Evolutionary conservation across 2,888 invertebrate species (phyloP).

Genomic region (Antheraea yamamai): DNA sequence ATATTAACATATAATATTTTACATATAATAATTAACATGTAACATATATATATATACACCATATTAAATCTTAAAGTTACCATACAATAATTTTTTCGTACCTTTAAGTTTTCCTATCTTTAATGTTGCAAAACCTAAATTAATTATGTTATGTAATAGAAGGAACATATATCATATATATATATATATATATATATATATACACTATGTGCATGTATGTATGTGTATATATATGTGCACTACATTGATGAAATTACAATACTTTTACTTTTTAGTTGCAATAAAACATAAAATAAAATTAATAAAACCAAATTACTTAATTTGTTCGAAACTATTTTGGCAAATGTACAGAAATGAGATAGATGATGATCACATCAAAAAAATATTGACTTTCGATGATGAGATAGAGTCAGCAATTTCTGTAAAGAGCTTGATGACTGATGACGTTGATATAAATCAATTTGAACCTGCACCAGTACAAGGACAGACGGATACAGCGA

Average conservation of each 20-base stretch:
- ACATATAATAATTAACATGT: too few species aligned
- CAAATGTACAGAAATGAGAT: slow-evolving; percentile 58
- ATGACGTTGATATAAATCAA: slow-evolving; percentile 45
- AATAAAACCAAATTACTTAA: slow-evolving; percentile 85
- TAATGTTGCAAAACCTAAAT: too few species aligned
- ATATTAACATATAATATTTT: too few species aligned
- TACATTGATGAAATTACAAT: neutral
- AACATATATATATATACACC: too few species aligned
- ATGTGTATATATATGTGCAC: slow-evolving; percentile 20
- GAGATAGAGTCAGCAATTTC: slow-evolving; percentile 37
- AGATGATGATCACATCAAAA: slow-evolving; percentile 51
- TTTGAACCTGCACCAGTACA: slow-evolving; percentile 74
- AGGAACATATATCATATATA: neutral
- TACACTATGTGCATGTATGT: too few species aligned
- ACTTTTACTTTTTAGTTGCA: slow-evolving; percentile 72
- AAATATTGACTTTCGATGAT: slow-evolving; percentile 51
- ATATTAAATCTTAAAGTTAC: too few species aligned
- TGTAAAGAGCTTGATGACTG: slow-evolving; percentile 44
- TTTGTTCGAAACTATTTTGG: slow-evolving; percentile 81
- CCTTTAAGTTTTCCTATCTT: too few species aligned
- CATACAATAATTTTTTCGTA: too few species aligned
- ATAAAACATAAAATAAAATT: slow-evolving; percentile 84
- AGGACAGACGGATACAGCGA: slow-evolving; percentile 55
- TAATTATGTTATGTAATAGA: neutral
- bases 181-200: too few species aligned